A percentile compares a stretch with the other conserved stretches of the same genome.
Evolutionary conservation across 1,140 invertebrate genomes (phyloP).

Genomic region (Lanistes nyassanus): DNA sequence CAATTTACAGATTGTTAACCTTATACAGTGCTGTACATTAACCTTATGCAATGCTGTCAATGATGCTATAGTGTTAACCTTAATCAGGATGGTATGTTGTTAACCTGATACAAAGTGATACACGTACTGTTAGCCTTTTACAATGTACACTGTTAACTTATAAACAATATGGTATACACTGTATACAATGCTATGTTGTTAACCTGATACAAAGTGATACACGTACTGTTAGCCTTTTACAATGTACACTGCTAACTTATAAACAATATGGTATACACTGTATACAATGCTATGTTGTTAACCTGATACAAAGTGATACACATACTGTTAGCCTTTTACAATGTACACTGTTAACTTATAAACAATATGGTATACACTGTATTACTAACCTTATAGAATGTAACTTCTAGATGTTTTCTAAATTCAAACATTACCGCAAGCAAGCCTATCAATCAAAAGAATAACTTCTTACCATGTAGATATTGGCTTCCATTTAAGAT

Average conservation of each 20-base stretch:
- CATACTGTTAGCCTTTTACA: background rate
- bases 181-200: too few species aligned
- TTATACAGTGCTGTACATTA: too few species aligned
- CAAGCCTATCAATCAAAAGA: background rate
- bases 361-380: background rate
- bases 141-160: too few species aligned
- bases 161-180: too few species aligned
- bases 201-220: background rate
- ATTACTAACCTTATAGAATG: background rate
- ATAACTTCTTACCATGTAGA: slow-evolving; percentile 45
- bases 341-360: background rate
- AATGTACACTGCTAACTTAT: background rate
- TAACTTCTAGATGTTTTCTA: background rate
- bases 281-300: background rate
- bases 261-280: background rate
- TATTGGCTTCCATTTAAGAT: slow-evolving; percentile 56
- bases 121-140: too few species aligned
- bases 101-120: too few species aligned
- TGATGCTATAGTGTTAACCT: too few species aligned
- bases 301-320: background rate
- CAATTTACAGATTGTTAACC: background rate
- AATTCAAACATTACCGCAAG: background rate
- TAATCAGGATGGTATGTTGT: too few species aligned
- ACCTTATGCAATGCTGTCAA: too few species aligned
- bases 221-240: background rate